A percentile compares a stretch with the other conserved stretches of the same genome.
Evolutionary conservation across 2,888 invertebrate species (phyloP).

Genomic region (Argyra leucocephala): DNA sequence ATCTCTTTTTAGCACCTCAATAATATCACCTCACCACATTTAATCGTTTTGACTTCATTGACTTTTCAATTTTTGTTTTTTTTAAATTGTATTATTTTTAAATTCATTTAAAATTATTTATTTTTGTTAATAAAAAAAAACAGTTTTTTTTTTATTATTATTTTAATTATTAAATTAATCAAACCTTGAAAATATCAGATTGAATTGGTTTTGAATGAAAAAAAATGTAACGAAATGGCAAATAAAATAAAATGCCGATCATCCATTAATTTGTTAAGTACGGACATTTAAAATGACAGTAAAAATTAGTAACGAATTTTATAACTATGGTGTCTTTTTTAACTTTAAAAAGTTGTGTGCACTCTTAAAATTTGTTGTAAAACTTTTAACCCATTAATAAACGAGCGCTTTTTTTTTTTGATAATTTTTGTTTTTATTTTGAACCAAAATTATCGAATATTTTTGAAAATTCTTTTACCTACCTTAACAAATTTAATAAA

Average conservation of each 20-base stretch:
- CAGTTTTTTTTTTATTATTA: too few relatives aligned
- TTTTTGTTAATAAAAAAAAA: too few relatives aligned
- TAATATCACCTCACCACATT: background rate
- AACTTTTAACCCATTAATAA: too few relatives aligned
- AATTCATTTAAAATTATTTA: too few relatives aligned
- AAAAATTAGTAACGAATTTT: background rate
- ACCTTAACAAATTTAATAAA: background rate
- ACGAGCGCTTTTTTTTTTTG: too few relatives aligned
- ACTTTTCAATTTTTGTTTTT: background rate
- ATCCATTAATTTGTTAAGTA: background rate
- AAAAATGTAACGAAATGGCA: too few relatives aligned
- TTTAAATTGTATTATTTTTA: too few relatives aligned
- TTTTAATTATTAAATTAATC: too few relatives aligned
- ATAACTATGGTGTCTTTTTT: background rate
- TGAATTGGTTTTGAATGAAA: too few relatives aligned
- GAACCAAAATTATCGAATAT: background rate
- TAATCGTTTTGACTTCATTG: background rate
- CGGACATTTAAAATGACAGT: background rate
- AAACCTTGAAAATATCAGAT: too few relatives aligned
- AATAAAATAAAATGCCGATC: background rate
- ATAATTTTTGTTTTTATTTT: background rate
- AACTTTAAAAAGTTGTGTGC: too few relatives aligned
- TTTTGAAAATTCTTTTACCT: slow-evolving; percentile 3
- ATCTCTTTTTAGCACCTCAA: background rate
- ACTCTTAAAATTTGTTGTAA: too few relatives aligned